Conservation (phyloP, 2,113 vertebrate genomes). For the Cepphus grylle region DNA sequence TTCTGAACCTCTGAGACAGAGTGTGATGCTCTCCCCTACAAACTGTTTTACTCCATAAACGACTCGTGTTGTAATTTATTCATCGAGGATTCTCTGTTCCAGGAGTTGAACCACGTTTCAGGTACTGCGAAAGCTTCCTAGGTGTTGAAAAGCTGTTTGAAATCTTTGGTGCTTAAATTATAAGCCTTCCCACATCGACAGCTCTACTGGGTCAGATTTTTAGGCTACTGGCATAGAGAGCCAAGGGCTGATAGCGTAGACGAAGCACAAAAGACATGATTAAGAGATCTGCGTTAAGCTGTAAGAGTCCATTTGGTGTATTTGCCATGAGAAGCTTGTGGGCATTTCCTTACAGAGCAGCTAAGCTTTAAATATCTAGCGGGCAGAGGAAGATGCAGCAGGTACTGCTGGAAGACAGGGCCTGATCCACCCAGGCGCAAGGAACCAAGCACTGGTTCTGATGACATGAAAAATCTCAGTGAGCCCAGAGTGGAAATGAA, state of each 20-base stretch:
- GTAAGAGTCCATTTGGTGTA: not conserved
- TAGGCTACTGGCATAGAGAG: not conserved
- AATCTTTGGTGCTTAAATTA: not conserved
- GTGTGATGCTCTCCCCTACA: not conserved
- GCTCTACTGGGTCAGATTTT: not conserved
- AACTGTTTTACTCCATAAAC: not conserved
- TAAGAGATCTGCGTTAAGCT: not conserved
- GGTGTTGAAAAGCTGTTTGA: not conserved
- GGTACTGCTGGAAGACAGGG: not conserved
- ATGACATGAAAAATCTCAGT: not conserved
- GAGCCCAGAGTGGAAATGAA: not conserved
- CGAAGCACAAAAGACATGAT: not conserved
- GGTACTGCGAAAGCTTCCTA: not conserved
- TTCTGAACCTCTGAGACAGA: not conserved
- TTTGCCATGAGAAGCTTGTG: not conserved
- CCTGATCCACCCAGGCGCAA: not conserved
- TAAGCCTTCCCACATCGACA: not conserved
- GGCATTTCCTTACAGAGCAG: not conserved
- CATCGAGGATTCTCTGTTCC: not conserved
- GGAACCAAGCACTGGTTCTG: not conserved
- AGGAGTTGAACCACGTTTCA: not conserved
- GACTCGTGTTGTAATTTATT: rapidly evolving
- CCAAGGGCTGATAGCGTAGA: not conserved
- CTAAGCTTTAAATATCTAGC: rapidly evolving
- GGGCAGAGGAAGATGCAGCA: not conserved